Conservation (phyloP, 2,888 invertebrate species). For the Habrosyne pyritoides region DNA sequence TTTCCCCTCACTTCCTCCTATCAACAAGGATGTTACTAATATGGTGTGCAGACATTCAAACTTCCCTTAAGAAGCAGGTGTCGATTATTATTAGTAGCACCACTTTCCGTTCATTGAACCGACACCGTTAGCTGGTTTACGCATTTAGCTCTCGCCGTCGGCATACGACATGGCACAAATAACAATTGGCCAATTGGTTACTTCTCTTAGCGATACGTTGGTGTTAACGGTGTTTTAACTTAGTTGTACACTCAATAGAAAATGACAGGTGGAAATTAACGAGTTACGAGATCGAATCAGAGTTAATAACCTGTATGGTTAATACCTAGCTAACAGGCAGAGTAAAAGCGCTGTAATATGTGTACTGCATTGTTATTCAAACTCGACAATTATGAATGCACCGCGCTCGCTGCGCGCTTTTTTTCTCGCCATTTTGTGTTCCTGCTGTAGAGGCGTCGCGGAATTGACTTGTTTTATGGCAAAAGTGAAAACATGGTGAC, state of each 20-base stretch:
- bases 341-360: conserved; percentile 49
- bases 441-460: conserved; percentile 49
- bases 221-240: conserved; percentile 39
- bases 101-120: conserved; percentile 79
- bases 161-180: conserved; percentile 75
- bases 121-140: conserved; percentile 77
- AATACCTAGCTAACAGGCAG: conserved; percentile 14
- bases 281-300: conserved; percentile 14
- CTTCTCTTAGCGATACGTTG: conserved; percentile 46
- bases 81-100: conserved; percentile 73
- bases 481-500: conserved; percentile 72
- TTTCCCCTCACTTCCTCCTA: conserved; percentile 26
- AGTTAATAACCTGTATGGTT: conserved; percentile 26
- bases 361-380: conserved; percentile 64
- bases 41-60: conserved; percentile 46
- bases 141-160: conserved; percentile 72
- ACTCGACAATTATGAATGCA: conserved; percentile 56
- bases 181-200: conserved; percentile 69
- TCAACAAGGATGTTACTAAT: conserved; percentile 52
- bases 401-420: conserved; percentile 54
- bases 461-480: conserved; percentile 63
- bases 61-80: conserved; percentile 72
- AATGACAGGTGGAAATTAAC: conserved; percentile 26
- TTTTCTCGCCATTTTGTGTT: conserved; percentile 69
- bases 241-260: conserved; percentile 23